Percentiles rank a stretch among this genome's conserved stretches.
phyloP scores from a whole-genome alignment of 2,113 vertebrate species.

The Rattus norvegicus region GRCr8 NC_086025.1:120671001-120671500 shows the following conservation, averaged over 20 bases:
- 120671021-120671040: not conserved
- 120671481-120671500: not conserved
- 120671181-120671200: not conserved
- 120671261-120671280: not conserved
- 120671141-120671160: rapidly evolving
- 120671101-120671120: not conserved
- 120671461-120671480: not conserved
- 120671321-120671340: not conserved
- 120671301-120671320: not conserved
- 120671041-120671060: not conserved
- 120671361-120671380: not conserved
- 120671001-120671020: constrained; percentile 15
- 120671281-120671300: not conserved
- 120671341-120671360: not conserved
- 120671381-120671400: not conserved
- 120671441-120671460: not conserved
- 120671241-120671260: not conserved
- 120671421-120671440: too few species aligned
- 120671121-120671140: not conserved
- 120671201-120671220: too few species aligned
- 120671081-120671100: too few species aligned
- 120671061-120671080: too few species aligned
- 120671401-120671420: not conserved
- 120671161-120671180: rapidly evolving
- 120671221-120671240: not conserved